Conservation (phyloP, 2,113 vertebrate genomes). For the Grantiella picta region DNA sequence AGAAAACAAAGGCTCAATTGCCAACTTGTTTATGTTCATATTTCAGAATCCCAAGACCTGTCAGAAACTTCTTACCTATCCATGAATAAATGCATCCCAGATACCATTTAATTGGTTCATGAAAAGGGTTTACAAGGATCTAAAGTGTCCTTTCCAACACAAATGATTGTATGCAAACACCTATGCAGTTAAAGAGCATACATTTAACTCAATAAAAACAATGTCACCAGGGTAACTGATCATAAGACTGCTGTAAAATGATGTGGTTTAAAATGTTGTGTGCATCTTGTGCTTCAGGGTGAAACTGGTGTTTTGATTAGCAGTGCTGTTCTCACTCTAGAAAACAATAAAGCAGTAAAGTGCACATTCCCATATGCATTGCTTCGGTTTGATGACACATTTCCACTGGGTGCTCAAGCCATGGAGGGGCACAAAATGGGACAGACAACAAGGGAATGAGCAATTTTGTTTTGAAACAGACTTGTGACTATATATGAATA, state of each 20-base stretch:
- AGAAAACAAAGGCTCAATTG: neutral
- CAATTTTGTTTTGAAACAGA: neutral
- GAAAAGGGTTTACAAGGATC: neutral
- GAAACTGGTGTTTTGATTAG: neutral
- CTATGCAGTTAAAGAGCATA: neutral
- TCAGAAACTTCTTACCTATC: neutral
- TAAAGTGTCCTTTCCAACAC: neutral
- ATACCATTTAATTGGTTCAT: neutral
- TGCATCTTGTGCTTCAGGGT: neutral
- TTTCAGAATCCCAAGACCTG: neutral
- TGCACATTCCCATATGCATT: rapidly evolving
- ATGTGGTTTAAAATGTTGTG: neutral
- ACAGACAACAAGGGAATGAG: neutral
- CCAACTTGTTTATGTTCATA: neutral
- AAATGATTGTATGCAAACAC: neutral
- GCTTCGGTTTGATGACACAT: neutral
- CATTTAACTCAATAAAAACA: neutral
- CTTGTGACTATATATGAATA: neutral
- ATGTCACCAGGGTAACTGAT: neutral
- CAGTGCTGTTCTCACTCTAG: neutral
- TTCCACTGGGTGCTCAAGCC: neutral
- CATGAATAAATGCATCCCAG: neutral
- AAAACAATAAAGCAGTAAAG: neutral
- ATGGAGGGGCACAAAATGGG: neutral
- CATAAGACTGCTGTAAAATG: neutral